Percentiles rank a stretch among this genome's conserved stretches.
Evolutionary conservation across 2,113 vertebrate species (phyloP).

Genomic region (Seriola aureovittata): DNA sequence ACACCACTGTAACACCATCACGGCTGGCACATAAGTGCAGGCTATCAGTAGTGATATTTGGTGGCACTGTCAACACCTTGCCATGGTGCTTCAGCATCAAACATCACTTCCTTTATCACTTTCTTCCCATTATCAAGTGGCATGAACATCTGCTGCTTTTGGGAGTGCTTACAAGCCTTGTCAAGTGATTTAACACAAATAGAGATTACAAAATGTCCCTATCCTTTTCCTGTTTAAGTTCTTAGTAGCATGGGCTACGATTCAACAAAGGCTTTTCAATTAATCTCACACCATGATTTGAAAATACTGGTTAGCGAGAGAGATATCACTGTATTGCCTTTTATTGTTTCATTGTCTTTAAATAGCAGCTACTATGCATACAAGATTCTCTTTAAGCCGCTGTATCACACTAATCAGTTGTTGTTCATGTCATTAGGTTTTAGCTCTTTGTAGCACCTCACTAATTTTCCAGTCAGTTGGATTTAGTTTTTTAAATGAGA

Average conservation of each 20-base stretch:
- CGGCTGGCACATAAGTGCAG: slow-evolving; percentile 28
- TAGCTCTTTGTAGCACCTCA: slow-evolving; percentile 42
- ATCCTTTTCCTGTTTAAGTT: not conserved
- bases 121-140: slow-evolving; percentile 43
- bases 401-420: slow-evolving; percentile 44
- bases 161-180: slow-evolving; percentile 3
- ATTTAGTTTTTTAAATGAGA: slow-evolving; percentile 45
- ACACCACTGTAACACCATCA: slow-evolving; percentile 10
- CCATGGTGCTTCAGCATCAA: slow-evolving; percentile 48
- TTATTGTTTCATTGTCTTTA: slow-evolving; percentile 41
- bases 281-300: not conserved
- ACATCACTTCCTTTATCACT: slow-evolving; percentile 49
- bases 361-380: slow-evolving; percentile 23
- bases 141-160: slow-evolving; percentile 52
- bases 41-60: slow-evolving; percentile 61
- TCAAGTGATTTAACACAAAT: slow-evolving; percentile 15
- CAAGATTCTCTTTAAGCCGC: slow-evolving; percentile 24
- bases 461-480: slow-evolving; percentile 48
- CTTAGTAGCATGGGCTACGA: not conserved
- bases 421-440: slow-evolving; percentile 56
- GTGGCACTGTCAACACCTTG: slow-evolving; percentile 61
- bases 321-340: slow-evolving; percentile 1
- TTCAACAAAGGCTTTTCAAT: slow-evolving; percentile 25
- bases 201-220: slow-evolving; percentile 17
- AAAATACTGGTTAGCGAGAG: slow-evolving; percentile 6